These are phyloP conservation scores for Lontra canadensis DNA, from an alignment of 2,113 vertebrate species.

Conservation along the genomic window DNA sequence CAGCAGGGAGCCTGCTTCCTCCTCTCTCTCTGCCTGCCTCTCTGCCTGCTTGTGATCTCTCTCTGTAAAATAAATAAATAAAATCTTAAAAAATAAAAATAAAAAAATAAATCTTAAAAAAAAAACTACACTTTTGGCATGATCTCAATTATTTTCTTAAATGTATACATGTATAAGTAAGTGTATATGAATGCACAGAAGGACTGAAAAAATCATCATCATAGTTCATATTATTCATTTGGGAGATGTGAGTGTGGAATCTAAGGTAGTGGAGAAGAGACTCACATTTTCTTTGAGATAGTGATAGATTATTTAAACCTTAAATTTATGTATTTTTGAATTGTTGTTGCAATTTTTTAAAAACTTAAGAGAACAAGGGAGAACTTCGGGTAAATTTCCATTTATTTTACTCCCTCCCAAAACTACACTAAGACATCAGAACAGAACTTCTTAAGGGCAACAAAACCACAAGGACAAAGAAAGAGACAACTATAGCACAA, in stretches of 20 bases:
- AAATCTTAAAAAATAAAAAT: too few relatives aligned
- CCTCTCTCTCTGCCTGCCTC: too few relatives aligned
- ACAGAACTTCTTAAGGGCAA: not conserved
- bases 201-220: not conserved
- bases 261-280: not conserved
- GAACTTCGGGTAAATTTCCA: not conserved
- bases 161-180: not conserved
- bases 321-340: not conserved
- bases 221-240: not conserved
- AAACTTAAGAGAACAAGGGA: not conserved
- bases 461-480: not conserved
- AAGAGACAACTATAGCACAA: not conserved
- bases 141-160: not conserved
- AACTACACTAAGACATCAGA: slow-evolving; percentile 10
- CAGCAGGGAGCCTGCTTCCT: too few relatives aligned
- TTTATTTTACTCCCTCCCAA: not conserved
- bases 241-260: not conserved
- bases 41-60: too few relatives aligned
- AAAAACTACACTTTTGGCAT: not conserved
- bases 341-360: not conserved
- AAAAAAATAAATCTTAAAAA: too few relatives aligned
- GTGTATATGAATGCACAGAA: too few relatives aligned
- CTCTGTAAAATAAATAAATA: too few relatives aligned
- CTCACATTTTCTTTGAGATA: not conserved
- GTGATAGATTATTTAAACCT: not conserved